Evolutionary conservation across 1,140 invertebrate species (phyloP).

Genomic region (Plodia interpunctella): DNA sequence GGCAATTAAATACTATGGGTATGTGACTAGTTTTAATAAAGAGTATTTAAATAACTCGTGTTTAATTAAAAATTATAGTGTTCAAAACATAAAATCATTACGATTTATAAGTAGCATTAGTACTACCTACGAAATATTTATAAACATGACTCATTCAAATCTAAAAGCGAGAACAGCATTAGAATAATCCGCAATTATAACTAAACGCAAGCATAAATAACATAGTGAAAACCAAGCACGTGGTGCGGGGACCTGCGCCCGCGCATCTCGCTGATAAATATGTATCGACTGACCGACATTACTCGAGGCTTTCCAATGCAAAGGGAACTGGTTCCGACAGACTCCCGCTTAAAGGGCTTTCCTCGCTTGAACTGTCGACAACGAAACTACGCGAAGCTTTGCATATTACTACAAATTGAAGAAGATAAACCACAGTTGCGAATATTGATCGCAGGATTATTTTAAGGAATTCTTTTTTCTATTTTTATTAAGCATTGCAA

Average conservation of each 20-base stretch:
- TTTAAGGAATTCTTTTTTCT: too few relatives aligned
- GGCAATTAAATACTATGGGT: too few relatives aligned
- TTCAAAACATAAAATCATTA: too few relatives aligned
- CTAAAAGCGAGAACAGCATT: not conserved
- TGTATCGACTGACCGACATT: slow-evolving; percentile 12
- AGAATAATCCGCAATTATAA: not conserved
- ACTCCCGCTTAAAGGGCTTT: slow-evolving; percentile 6
- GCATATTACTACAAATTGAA: too few relatives aligned
- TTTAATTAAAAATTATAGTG: too few relatives aligned
- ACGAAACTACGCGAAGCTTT: not conserved
- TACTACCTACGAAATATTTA: not conserved
- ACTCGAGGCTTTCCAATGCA: not conserved
- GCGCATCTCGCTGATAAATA: slow-evolving; percentile 13
- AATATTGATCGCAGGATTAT: too few relatives aligned
- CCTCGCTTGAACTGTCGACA: not conserved
- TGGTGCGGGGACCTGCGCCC: not conserved
- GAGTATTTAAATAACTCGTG: too few relatives aligned
- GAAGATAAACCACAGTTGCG: too few relatives aligned
- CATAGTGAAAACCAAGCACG: slow-evolving; percentile 2
- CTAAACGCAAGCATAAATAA: not conserved
- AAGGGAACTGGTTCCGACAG: slow-evolving; percentile 10
- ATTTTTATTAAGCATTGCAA: too few relatives aligned
- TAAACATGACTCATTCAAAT: not conserved
- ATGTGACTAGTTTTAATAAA: too few relatives aligned
- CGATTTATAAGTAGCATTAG: too few relatives aligned